phyloP scores from a whole-genome alignment of 2,113 vertebrate species.

The Oceanodroma tethys region DNA sequence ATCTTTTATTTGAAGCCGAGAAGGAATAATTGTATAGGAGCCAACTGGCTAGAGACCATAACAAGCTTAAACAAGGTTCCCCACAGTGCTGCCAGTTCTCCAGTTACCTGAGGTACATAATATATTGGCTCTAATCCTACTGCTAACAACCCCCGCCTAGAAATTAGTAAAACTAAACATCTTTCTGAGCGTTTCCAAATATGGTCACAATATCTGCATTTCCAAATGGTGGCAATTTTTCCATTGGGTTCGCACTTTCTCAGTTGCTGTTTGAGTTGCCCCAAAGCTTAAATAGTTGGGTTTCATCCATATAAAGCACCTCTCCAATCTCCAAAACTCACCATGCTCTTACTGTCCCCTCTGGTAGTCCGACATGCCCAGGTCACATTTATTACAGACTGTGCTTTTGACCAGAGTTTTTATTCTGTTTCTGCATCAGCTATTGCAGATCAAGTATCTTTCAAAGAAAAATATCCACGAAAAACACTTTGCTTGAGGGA shows the following conservation, averaged over 20 bases:
- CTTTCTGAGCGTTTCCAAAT: conserved; percentile 10
- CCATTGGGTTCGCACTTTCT: background rate
- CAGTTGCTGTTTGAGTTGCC: background rate
- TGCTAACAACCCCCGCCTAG: background rate
- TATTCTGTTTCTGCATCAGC: background rate
- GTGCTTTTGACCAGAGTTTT: background rate
- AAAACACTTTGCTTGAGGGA: conserved; percentile 12
- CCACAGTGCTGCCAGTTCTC: conserved; percentile 41
- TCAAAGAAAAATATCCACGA: background rate
- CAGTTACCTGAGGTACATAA: conserved; percentile 50
- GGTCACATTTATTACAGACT: background rate
- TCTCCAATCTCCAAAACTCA: background rate
- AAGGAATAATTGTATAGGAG: conserved; percentile 47
- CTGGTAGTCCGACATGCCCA: background rate
- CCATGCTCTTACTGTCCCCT: background rate
- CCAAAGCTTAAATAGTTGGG: background rate
- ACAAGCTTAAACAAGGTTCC: conserved; percentile 62
- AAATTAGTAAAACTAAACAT: conserved; percentile 26
- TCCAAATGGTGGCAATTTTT: conserved; percentile 14
- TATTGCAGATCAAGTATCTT: background rate
- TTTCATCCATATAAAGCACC: background rate
- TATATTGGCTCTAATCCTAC: background rate
- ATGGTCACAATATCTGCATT: background rate
- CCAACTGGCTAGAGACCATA: conserved; percentile 44
- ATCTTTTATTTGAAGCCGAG: conserved; percentile 61